A percentile compares a stretch with the other conserved stretches of the same genome.
Conservation (phyloP, 2,113 vertebrate genomes). For the Rhodinocichla rosea region DNA sequence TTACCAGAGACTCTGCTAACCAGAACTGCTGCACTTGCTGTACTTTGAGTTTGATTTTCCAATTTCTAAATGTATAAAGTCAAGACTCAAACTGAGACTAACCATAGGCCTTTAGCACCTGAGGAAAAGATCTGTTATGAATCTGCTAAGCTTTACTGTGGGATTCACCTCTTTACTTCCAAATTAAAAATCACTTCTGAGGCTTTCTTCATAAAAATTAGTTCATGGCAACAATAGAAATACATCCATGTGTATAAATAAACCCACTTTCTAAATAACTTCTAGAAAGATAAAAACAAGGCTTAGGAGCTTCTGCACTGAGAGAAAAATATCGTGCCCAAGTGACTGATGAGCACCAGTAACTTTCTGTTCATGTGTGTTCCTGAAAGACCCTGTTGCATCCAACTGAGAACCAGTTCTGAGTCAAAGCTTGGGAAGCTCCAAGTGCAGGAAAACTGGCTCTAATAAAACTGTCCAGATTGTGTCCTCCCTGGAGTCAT, state of each 20-base stretch:
- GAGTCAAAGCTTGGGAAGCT: not conserved
- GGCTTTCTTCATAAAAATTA: not conserved
- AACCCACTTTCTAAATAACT: not conserved
- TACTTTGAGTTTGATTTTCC: not conserved
- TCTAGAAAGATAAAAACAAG: not conserved
- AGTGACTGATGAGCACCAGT: not conserved
- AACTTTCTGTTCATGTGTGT: not conserved
- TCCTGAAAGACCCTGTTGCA: not conserved
- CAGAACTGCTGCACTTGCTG: not conserved
- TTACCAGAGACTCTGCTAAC: not conserved
- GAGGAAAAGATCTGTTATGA: not conserved
- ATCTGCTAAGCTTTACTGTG: not conserved
- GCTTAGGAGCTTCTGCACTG: not conserved
- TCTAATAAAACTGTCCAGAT: not conserved
- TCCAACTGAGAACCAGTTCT: not conserved
- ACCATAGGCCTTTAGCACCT: not conserved
- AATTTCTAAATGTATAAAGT: not conserved
- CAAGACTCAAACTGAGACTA: not conserved
- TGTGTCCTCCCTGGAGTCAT: not conserved
- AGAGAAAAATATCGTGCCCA: not conserved
- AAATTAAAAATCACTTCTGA: not conserved
- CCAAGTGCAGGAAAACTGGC: not conserved
- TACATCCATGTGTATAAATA: not conserved
- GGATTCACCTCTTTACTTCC: not conserved
- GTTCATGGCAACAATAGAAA: not conserved